Evolutionary conservation across 2,113 vertebrate species (phyloP), one percentile per base, ranked within the genome.

Genomic region (Malurus elegans): DNA sequence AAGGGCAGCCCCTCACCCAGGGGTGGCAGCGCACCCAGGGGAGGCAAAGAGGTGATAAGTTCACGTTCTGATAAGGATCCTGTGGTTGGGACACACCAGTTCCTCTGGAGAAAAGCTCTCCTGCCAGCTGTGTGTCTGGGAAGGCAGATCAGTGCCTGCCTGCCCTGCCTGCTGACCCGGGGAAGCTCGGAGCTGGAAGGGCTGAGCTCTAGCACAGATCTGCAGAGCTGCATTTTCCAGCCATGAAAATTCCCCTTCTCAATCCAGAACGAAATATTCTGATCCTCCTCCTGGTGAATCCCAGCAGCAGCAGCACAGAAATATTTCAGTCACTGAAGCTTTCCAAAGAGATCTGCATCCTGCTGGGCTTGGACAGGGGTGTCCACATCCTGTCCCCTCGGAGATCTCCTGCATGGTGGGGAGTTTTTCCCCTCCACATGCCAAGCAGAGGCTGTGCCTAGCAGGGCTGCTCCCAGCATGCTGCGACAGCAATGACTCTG

Each of bases 21-120:
- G n/a, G 0, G 1, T 1, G 2, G 54, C 66, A 38, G 21, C 0
- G 0, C 24, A 9, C 26, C 24, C 38, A 18, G 23, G 57, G 62
- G 36, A 36, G 82, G 13, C 11, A 5, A 25, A 15, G 53, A 17
- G 36, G 31, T 5, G 74, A 21, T 25, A 8, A 42, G 2, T 56
- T 86, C 36, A 12, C 19, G 0, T 44, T 31, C 19, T 45, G 31
- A 8, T 34, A 15, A 62, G 54, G 19, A 2, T 32, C 6, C 29
- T 9, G 45, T 45, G 54, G 18, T 23, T 11, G 8, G 66, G 62
- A 67, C 34, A 42, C 0, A 0, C 8, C 34, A 20, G 18, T 31
- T 87, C 54, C 75, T 44, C 58, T 14, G 51, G 47, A 86, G 54
- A 45, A 34, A 65, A 70, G 23, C 38, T 0, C 5, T 31, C 19